Evolutionary conservation across 1,140 invertebrate genomes (phyloP), one percentile per base, ranked within the genome.

Genomic region (Agraylea sexmaculata): DNA sequence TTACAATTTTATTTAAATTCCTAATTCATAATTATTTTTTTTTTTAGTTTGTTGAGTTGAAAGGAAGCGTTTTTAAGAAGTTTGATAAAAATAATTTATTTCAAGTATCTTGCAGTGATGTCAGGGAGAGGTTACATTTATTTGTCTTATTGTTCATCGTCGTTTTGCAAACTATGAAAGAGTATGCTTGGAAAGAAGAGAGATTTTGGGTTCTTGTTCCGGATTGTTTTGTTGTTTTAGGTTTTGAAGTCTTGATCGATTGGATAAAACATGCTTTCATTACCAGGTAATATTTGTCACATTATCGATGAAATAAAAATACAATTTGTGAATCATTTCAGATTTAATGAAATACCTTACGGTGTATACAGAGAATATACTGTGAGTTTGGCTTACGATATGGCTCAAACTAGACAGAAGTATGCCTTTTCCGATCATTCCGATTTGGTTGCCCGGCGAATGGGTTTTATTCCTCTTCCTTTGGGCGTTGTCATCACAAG

Each of bases 41-140:
- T 52, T 69, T 78, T 37, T 62, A 91, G 87, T 99, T 99, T 75
- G 93, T 99, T 2, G 96, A 99, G 64, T 68, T 99, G 10, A 99
- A 99, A 70, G 90, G 92, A 12, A 92, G 88, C 49, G 92, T 99
- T 1, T 99, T 99, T 61, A 99, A 97, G 59, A 98, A 98, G 63
- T 96, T 99, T 68, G 94, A 97, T 58, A 96, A 96, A 56, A 95
- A 92, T 53, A 98, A 98, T 68, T 66, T 99, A 2, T 98, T 97
- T 56, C 85, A 90, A 77, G 75, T 93, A 31, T 86, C 88, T 1
- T 93, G 89, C 56, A 92, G 88, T 64, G 95, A 99, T 71, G 87
- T 96, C 1, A 74, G 93, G 40, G 96, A 99, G 68, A 71, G 95
- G 28, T 93, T 99, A 53, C 93, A 98, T 63, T 71, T 95, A 16